Conservation (phyloP, 2,113 vertebrate genomes). For the Corythaeola cristata region DNA sequence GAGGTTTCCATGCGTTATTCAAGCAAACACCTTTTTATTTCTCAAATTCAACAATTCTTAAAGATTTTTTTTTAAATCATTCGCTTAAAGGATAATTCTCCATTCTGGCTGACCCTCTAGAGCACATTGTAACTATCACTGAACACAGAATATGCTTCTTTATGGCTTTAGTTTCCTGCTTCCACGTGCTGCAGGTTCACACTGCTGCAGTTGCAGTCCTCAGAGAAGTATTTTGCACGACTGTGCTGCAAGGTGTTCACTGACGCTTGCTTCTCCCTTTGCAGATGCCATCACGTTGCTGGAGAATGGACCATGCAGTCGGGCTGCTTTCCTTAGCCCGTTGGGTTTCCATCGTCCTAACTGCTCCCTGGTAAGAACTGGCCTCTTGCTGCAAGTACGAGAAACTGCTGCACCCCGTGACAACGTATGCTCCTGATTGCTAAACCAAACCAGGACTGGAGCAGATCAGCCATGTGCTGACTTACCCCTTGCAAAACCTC, state of each 20-base stretch:
- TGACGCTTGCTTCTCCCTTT: too few species aligned
- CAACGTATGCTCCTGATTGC: not conserved
- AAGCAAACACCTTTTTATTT: not conserved
- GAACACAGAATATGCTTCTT: not conserved
- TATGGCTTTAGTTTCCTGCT: not conserved
- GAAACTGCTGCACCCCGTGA: not conserved
- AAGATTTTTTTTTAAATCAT: not conserved
- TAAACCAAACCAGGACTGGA: not conserved
- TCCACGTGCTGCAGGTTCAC: not conserved
- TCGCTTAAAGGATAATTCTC: not conserved
- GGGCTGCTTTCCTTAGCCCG: not conserved
- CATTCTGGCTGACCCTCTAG: not conserved
- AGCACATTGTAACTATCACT: accelerated
- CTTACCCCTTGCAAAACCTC: not conserved
- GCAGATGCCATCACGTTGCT: too few species aligned
- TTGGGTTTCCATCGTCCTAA: not conserved
- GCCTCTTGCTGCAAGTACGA: not conserved
- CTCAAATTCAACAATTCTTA: not conserved
- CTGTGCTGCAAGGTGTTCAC: not conserved
- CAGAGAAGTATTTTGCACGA: not conserved
- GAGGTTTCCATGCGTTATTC: not conserved
- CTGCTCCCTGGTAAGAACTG: not conserved
- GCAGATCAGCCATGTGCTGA: not conserved
- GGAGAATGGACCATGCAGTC: too few species aligned
- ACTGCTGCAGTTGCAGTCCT: not conserved